Conservation (phyloP, 2,113 vertebrate species). For the Bos javanicus region DNA sequence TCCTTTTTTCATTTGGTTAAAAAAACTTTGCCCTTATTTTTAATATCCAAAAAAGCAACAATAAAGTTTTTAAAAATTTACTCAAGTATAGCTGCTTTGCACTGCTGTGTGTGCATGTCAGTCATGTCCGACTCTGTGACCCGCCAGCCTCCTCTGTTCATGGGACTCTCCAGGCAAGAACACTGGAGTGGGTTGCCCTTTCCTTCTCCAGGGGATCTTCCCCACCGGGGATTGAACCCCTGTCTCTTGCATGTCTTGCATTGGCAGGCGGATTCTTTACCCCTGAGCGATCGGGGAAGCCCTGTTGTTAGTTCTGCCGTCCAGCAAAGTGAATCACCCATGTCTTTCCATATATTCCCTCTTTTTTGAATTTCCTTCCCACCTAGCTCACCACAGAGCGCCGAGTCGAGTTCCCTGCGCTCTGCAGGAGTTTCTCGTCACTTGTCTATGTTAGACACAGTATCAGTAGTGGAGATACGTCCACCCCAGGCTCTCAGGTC, state of each 20-base stretch:
- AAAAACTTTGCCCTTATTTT: not conserved
- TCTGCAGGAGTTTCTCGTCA: rapidly evolving
- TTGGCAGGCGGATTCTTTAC: not conserved
- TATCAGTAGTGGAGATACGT: rapidly evolving
- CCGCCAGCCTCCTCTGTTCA: rapidly evolving
- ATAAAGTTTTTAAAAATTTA: too few species aligned
- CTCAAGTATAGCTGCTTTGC: not conserved
- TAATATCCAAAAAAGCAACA: not conserved
- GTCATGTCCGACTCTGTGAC: not conserved
- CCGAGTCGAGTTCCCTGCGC: not conserved
- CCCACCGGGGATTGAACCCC: not conserved
- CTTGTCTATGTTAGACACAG: not conserved
- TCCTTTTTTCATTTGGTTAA: not conserved
- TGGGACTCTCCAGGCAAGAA: not conserved
- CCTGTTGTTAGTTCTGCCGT: not conserved
- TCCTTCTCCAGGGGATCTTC: not conserved
- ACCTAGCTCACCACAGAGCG: rapidly evolving
- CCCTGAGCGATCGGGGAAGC: rapidly evolving
- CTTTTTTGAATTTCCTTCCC: not conserved
- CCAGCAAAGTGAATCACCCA: rapidly evolving
- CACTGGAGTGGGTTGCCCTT: not conserved
- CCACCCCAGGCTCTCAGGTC: not conserved
- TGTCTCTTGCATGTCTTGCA: not conserved
- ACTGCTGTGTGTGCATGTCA: rapidly evolving
- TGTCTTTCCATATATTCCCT: not conserved